Percentiles rank a stretch among this genome's conserved stretches.
Evolutionary conservation across 2,888 invertebrate species (phyloP).

Genomic region (Cryptus viduatorius): DNA sequence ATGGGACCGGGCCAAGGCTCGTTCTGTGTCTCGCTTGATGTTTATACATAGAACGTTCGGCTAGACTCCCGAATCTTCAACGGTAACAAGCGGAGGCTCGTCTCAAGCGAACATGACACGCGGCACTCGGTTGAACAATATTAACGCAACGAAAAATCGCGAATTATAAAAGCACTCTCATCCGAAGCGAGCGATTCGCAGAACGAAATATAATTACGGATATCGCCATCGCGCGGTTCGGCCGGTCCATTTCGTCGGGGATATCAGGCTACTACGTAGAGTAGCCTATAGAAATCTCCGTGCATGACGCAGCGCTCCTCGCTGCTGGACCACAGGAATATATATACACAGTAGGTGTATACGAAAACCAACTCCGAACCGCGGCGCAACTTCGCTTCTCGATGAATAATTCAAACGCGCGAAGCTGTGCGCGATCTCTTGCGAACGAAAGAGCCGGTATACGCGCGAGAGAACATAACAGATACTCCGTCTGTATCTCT

Average conservation of each 20-base stretch:
- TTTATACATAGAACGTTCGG: slow-evolving; percentile 49
- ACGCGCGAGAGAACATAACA: slow-evolving; percentile 57
- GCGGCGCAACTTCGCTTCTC: slow-evolving; percentile 67
- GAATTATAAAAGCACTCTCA: slow-evolving; percentile 20
- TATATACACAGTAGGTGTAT: slow-evolving; percentile 40
- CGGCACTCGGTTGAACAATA: background rate
- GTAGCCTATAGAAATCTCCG: slow-evolving; percentile 70
- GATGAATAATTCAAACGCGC: slow-evolving; percentile 81
- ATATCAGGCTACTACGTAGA: slow-evolving; percentile 72
- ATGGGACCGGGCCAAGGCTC: slow-evolving; percentile 20
- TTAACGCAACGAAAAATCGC: slow-evolving; percentile 12
- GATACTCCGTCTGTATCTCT: slow-evolving; percentile 31
- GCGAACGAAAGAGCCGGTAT: slow-evolving; percentile 27
- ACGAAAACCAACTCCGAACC: slow-evolving; percentile 45
- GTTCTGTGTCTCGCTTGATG: background rate
- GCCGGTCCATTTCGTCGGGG: slow-evolving; percentile 67
- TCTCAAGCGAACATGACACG: background rate
- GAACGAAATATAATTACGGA: slow-evolving; percentile 75
- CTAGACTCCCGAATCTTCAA: slow-evolving; percentile 9
- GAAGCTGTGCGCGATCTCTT: slow-evolving; percentile 70
- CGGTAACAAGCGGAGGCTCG: background rate
- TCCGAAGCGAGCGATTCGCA: slow-evolving; percentile 10
- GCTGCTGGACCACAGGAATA: slow-evolving; percentile 47
- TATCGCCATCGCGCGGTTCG: slow-evolving; percentile 71
- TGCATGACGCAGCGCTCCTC: slow-evolving; percentile 12